These are phyloP conservation scores for Centrocercus urophasianus DNA, from an alignment of 2,113 vertebrate species.

Conservation along the genomic window DNA sequence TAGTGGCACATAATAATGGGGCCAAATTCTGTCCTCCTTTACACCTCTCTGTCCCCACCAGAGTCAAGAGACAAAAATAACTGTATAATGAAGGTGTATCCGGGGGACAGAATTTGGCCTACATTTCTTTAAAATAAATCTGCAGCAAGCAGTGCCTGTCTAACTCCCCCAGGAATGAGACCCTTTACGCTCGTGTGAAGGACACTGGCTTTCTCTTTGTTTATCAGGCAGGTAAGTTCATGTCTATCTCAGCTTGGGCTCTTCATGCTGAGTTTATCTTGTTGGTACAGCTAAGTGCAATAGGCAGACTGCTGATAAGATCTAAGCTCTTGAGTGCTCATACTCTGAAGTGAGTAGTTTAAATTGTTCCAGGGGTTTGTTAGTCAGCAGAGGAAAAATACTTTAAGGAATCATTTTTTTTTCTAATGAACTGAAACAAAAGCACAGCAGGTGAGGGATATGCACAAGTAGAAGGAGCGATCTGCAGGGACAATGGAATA, in stretches of 20 bases:
- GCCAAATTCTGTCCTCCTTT: conserved; percentile 6
- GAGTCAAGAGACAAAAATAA: neutral
- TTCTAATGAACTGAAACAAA: neutral
- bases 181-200: neutral
- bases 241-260: neutral
- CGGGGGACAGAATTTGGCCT: conserved; percentile 1
- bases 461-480: neutral
- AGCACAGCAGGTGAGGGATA: neutral
- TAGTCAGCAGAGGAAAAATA: conserved; percentile 1
- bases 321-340: neutral
- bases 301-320: conserved; percentile 27
- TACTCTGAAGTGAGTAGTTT: neutral
- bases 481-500: neutral
- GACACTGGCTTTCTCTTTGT: neutral
- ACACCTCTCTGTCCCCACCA: neutral
- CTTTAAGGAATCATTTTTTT: neutral
- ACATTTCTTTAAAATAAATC: conserved; percentile 43
- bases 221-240: neutral
- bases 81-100: neutral
- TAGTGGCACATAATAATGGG: neutral
- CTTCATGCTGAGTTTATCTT: conserved; percentile 4
- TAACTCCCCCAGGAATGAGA: neutral
- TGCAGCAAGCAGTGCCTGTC: neutral
- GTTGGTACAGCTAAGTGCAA: neutral
- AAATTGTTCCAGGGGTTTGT: conserved; percentile 7